Evolutionary conservation across 2,113 vertebrate genomes (phyloP).

Genomic region (Brachyhypopomus occidentalis): DNA sequence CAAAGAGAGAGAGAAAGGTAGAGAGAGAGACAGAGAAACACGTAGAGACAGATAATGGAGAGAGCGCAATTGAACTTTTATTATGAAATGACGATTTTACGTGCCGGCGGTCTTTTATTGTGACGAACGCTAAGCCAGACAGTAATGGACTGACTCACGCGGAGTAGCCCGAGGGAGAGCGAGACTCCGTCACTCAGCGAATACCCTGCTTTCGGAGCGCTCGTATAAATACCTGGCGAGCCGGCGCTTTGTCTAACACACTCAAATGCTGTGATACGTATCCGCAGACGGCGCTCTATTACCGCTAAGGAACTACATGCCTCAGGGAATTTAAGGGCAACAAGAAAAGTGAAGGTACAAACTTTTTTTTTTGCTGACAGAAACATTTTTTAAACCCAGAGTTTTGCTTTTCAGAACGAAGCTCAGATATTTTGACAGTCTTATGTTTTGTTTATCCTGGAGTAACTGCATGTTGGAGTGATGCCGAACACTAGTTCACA

Average conservation of each 20-base stretch:
- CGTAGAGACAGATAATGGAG: no score
- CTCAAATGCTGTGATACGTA: conserved; percentile 1
- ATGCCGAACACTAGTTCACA: no score
- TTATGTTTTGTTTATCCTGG: no score
- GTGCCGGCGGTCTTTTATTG: conserved; percentile 58
- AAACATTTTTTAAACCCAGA: neutral
- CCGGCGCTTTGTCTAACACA: conserved; percentile 56
- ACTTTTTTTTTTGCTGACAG: neutral
- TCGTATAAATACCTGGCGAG: conserved; percentile 67
- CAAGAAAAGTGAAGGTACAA: conserved; percentile 63
- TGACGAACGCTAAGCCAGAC: conserved; percentile 61
- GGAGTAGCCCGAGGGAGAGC: conserved; percentile 58
- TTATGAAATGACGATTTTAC: conserved; percentile 54
- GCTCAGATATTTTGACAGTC: no score
- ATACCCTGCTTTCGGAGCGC: neutral
- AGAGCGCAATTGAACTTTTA: conserved; percentile 52
- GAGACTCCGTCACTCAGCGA: no score
- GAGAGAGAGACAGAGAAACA: no score
- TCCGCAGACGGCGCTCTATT: neutral
- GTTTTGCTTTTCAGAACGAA: neutral
- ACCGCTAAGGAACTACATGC: conserved; percentile 56
- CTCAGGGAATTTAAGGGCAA: neutral
- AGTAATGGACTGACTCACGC: conserved; percentile 62
- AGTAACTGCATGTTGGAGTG: no score
- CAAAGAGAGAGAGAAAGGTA: no score